Conservation (phyloP, 2,113 vertebrate species). For the Ornithorhynchus anatinus region DNA sequence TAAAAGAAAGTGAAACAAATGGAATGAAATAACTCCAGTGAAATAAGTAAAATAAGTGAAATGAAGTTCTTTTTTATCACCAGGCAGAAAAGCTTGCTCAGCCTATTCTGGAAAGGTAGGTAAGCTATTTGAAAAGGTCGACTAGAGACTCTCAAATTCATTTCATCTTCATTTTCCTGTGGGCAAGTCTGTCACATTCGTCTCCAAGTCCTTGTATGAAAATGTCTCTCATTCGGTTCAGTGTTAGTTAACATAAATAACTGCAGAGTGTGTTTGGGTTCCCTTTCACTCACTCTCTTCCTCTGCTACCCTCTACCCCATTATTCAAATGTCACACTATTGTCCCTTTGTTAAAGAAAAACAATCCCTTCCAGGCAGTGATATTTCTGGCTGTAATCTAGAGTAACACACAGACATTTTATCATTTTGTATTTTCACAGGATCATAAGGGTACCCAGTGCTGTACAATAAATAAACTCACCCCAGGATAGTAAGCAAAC, state of each 20-base stretch:
- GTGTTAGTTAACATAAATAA: not conserved
- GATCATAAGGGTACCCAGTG: not conserved
- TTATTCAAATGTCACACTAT: not conserved
- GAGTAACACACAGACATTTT: too few species aligned
- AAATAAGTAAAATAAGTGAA: too few species aligned
- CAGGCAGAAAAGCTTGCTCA: too few species aligned
- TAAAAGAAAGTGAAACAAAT: too few species aligned
- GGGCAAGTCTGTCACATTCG: not conserved
- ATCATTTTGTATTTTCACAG: not conserved
- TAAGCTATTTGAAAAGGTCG: too few species aligned
- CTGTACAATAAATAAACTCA: conserved; percentile 13
- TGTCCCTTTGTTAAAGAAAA: not conserved
- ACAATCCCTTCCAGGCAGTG: not conserved
- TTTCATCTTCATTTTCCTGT: conserved; percentile 2
- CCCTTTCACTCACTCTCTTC: not conserved
- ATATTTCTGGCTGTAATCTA: not conserved
- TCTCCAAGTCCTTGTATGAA: conserved; percentile 4
- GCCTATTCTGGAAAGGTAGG: too few species aligned
- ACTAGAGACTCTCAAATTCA: not conserved
- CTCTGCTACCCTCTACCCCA: not conserved
- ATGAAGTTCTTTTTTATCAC: too few species aligned
- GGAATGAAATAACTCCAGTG: too few species aligned
- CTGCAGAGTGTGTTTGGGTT: conserved; percentile 2
- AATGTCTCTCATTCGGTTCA: conserved; percentile 2
- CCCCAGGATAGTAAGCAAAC: not conserved